Evolutionary conservation across 1,140 invertebrate species (phyloP), one percentile per base, ranked within the genome.

Genomic region (Drosophila suzukii): DNA sequence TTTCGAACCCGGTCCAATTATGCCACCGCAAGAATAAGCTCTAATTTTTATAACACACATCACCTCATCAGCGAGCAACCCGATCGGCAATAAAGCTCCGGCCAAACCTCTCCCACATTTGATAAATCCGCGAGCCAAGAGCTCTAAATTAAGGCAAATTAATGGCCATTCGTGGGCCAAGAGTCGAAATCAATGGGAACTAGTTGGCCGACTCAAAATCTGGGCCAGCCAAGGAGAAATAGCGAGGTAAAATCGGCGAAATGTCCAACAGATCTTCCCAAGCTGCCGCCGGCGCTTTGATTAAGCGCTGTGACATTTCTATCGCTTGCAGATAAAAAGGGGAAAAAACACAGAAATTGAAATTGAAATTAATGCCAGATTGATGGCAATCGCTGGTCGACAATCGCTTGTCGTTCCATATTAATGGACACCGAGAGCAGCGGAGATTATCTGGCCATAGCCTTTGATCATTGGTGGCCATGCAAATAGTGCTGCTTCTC

Each of bases 351-450:
- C 53, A 54, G 56, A 62, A 75, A 71, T 75, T 56, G 66, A 73
- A 80, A 83, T 76, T 60, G 47, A 82, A 82, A 88, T 85, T 88
- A 82, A 85, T 85, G 83, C 79, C 75, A 65, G 83, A 85, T 82
- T 88, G 84, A 84, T 84, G 59, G 63, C 39, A 60, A 78, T 78
- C 74, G 74, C 55, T 43, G 53, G 55, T 66, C 73, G 56, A 58
- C 72, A 51, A 59, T 85, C 44, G 65, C 55, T 50, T 60, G 73
- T 75, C 71, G 20, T 65, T 32, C 44, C 68, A 78, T 84, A 84
- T 84, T 84, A 85, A 84, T 84, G 73, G 72, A 76, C 74, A 75
- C 70, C 51, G 55, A 53, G 63, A 56, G 41, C 78, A 49, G 36
- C 54, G 62, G 62, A 51, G 60, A 51, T 57, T 76, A 72, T 83